phyloP scores from a whole-genome alignment of 1,140 invertebrate species.

The Brachionus plicatilis region DNA sequence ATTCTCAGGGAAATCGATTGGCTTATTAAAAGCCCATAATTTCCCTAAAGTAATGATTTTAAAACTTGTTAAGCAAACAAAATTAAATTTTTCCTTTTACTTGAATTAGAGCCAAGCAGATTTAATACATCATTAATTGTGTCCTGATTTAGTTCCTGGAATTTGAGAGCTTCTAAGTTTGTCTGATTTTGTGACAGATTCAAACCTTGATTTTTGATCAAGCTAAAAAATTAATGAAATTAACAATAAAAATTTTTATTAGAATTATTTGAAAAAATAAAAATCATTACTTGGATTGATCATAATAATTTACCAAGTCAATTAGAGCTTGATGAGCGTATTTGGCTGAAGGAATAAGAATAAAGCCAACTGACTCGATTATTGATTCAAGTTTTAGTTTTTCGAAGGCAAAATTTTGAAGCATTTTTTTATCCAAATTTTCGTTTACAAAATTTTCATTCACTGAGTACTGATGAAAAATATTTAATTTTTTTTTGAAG shows the following conservation, averaged over 20 bases:
- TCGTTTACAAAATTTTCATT: neutral
- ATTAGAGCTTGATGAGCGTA: neutral
- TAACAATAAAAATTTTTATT: neutral
- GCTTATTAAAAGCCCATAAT: too few relatives aligned
- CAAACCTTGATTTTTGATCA: neutral
- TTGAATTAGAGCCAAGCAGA: neutral
- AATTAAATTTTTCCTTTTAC: neutral
- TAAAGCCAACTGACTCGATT: conserved; percentile 29
- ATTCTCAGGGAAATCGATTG: too few relatives aligned
- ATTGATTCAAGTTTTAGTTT: conserved; percentile 25
- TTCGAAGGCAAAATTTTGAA: neutral
- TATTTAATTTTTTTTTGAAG: neutral
- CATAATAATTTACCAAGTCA: neutral
- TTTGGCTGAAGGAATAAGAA: neutral
- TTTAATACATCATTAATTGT: neutral
- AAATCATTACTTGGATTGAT: neutral
- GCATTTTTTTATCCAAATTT: neutral
- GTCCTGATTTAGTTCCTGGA: neutral
- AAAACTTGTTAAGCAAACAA: neutral
- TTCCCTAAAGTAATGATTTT: too few relatives aligned
- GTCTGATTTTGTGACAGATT: neutral
- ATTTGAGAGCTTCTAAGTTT: neutral
- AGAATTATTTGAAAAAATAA: too few relatives aligned
- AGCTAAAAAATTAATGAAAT: neutral
- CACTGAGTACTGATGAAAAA: neutral